phyloP scores from a whole-genome alignment of 2,888 invertebrate genomes.

The Macrosiphum euphorbiae region DNA sequence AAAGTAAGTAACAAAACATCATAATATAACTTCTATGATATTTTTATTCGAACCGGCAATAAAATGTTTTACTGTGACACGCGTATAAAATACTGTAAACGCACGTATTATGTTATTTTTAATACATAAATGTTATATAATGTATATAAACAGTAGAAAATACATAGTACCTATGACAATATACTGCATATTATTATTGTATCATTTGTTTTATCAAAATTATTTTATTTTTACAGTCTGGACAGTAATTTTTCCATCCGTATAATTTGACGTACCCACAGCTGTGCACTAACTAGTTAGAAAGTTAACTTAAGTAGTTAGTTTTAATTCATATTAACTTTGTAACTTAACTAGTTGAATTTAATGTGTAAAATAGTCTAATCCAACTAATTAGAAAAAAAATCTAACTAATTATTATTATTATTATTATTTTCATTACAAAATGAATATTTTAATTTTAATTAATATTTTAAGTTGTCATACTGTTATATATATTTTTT shows the following conservation, averaged over 20 bases:
- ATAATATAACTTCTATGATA: neutral
- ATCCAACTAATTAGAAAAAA: too few relatives aligned
- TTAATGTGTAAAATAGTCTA: too few relatives aligned
- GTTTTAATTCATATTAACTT: too few relatives aligned
- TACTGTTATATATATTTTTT: too few relatives aligned
- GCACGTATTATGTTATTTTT: neutral
- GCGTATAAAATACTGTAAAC: neutral
- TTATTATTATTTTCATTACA: too few relatives aligned
- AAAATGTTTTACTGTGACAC: neutral
- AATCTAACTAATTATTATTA: too few relatives aligned
- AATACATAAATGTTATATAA: neutral
- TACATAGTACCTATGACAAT: neutral
- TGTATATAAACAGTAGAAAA: neutral
- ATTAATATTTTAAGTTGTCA: too few relatives aligned
- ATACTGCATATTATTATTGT: neutral
- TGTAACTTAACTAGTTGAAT: too few relatives aligned
- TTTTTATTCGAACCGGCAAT: neutral
- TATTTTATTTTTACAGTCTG: neutral
- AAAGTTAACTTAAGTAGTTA: too few relatives aligned
- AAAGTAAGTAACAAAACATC: slow-evolving; percentile 8
- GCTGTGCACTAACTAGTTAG: too few relatives aligned
- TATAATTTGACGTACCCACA: too few relatives aligned
- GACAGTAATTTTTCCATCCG: neutral
- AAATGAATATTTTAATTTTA: too few relatives aligned
- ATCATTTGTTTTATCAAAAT: neutral